Conservation (phyloP, 2,888 invertebrate genomes). For the Macrosiphum euphorbiae region DNA sequence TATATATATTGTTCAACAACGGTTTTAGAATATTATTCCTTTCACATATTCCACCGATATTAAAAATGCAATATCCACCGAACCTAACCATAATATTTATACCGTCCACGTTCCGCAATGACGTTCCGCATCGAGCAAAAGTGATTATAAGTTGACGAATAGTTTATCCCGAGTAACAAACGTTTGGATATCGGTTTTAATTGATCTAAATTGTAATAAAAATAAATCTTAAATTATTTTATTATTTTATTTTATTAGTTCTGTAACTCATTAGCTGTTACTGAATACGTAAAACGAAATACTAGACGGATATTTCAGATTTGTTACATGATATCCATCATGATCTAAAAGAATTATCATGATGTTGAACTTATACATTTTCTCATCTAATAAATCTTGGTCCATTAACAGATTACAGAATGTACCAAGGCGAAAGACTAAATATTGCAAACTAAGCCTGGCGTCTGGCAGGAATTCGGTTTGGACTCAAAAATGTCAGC, state of each 20-base stretch:
- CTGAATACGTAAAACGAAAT: background rate
- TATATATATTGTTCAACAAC: background rate
- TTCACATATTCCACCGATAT: background rate
- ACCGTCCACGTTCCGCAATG: background rate
- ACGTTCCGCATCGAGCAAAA: background rate
- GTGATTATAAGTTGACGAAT: background rate
- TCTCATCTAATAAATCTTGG: background rate
- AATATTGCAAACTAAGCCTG: background rate
- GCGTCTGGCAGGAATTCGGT: background rate
- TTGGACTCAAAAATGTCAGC: background rate
- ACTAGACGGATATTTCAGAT: background rate
- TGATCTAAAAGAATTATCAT: background rate
- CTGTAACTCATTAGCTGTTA: background rate
- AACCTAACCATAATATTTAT: background rate
- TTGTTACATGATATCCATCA: background rate
- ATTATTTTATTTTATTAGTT: background rate
- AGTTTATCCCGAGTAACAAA: background rate
- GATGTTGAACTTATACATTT: background rate
- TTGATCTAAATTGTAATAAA: background rate
- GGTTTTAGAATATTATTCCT: background rate
- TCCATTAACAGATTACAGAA: background rate
- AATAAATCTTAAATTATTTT: background rate
- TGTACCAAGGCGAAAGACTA: background rate
- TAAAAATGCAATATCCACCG: background rate
- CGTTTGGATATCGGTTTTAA: background rate